Base-by-base conservation (phyloP, 2,888 invertebrate genomes). In the Catonia carolina region DNA sequence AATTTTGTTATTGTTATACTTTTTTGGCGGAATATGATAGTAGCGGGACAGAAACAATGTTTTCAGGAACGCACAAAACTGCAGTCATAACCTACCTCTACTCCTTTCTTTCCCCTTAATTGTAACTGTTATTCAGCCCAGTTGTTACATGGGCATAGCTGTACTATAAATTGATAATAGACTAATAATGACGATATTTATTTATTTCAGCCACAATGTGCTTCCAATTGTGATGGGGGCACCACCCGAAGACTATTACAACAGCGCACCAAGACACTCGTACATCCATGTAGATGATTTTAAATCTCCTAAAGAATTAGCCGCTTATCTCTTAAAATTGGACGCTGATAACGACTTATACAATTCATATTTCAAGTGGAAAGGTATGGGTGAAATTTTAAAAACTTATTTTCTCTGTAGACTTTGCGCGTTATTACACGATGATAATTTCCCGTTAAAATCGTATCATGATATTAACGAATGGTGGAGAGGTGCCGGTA, bases 171-270 rank as follows among this genome's bases (percentile, higher is more conserved):
- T n/a, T n/a, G n/a, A n/a, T n/a, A n/a, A n/a, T n/a, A n/a, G n/a
- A n/a, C n/a, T n/a, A 41, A 41, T 45, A 27, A 17, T 4, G 6
- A 6, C 6, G 27, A 23, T 53, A n/a, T n/a, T n/a, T n/a, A n/a
- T n/a, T n/a, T n/a, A 49, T 60, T 60, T 31, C 67, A 86, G 85
- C 56, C 83, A 87, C 66, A 87, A 91, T 72, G 85, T 94, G 41
- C 73, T 97, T 63, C 96, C 96, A 1, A 90, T 97, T 63, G 96
- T 94, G 58, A 95, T 97, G 95, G 96, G 97, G 1, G 96, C 92
- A 0, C 83, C 89, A 45, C 90, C 90, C 1, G 85, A 88, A 58
- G 96, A 97, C 71, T 97, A 97, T 73, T 86, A 85, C 60, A 81
- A 86, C 42, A 83, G 85, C 63, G 89, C 96, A 2, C 97, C 97